These are phyloP conservation scores for Lepeophtheirus nordmannii DNA, from an alignment of 2,888 invertebrate species.

Conservation along the genomic window DNA sequence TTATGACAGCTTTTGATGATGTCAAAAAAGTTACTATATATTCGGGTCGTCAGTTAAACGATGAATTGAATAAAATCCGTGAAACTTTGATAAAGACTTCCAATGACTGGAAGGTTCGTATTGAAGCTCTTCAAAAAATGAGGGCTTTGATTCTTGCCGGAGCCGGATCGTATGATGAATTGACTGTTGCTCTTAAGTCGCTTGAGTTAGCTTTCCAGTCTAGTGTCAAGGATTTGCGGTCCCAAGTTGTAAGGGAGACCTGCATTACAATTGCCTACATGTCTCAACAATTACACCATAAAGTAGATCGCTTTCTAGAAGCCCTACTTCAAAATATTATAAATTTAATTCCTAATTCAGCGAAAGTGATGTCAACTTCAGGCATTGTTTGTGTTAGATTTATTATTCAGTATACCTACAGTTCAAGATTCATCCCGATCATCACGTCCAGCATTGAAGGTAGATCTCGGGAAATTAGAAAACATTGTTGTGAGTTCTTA, in stretches of 20 bases:
- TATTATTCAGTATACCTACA: constrained; percentile 67
- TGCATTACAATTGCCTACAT: constrained; percentile 86
- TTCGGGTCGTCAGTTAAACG: constrained; percentile 64
- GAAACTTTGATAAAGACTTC: constrained; percentile 59
- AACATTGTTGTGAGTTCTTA: constrained; percentile 60
- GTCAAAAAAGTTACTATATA: constrained; percentile 66
- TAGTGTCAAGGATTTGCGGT: constrained; percentile 45
- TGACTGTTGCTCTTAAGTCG: constrained; percentile 56
- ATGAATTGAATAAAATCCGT: constrained; percentile 56
- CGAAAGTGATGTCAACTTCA: constrained; percentile 81
- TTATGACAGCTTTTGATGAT: constrained; percentile 67
- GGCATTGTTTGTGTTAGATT: constrained; percentile 71
- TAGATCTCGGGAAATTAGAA: constrained; percentile 81
- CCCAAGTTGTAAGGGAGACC: constrained; percentile 75
- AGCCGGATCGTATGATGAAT: constrained; percentile 55
- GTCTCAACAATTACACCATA: constrained; percentile 63
- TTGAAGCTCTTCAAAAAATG: constrained; percentile 72
- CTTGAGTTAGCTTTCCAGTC: constrained; percentile 64
- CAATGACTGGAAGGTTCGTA: constrained; percentile 83
- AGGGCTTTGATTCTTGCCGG: constrained; percentile 67
- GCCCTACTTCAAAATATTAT: constrained; percentile 65
- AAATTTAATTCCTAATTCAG: constrained; percentile 81
- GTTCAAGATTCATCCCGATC: constrained; percentile 60
- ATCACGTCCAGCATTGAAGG: constrained; percentile 47
- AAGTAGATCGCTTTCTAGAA: constrained; percentile 71